These are phyloP conservation scores for Neodontobutis hainanensis DNA, from an alignment of 2,113 vertebrate species.

Conservation along the genomic window DNA sequence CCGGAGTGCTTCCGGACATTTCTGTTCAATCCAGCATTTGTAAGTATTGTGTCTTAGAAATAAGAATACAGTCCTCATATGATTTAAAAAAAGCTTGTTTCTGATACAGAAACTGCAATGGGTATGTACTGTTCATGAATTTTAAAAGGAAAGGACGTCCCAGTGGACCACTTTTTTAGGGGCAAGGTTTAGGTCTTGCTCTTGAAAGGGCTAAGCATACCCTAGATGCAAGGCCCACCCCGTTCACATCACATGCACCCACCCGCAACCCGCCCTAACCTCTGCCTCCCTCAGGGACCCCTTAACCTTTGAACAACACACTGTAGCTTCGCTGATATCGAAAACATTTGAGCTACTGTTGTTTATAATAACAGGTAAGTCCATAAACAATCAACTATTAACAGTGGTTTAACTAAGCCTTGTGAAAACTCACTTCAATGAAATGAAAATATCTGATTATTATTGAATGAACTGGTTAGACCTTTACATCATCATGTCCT, in stretches of 20 bases:
- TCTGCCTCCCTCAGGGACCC: constrained; percentile 35
- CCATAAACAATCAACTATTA: neutral
- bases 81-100: neutral
- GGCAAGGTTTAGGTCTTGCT: constrained; percentile 37
- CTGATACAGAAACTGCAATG: constrained; percentile 9
- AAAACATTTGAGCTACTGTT: constrained; percentile 21
- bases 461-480: constrained; percentile 39
- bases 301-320: constrained; percentile 32
- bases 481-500: constrained; percentile 51
- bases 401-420: too few relatives aligned
- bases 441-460: neutral
- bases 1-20: constrained; percentile 25
- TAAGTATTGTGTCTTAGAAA: constrained; percentile 28
- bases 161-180: constrained; percentile 27
- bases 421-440: too few relatives aligned
- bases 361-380: neutral
- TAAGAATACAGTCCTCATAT: constrained; percentile 26
- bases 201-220: constrained; percentile 49
- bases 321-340: constrained; percentile 30
- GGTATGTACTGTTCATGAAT: constrained; percentile 41
- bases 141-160: constrained; percentile 24
- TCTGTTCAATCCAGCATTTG: constrained; percentile 23
- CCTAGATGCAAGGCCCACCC: constrained; percentile 41
- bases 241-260: constrained; percentile 32
- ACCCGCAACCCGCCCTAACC: constrained; percentile 17